phyloP scores from a whole-genome alignment of 2,888 invertebrate species.

The Morinoia aosen region DNA sequence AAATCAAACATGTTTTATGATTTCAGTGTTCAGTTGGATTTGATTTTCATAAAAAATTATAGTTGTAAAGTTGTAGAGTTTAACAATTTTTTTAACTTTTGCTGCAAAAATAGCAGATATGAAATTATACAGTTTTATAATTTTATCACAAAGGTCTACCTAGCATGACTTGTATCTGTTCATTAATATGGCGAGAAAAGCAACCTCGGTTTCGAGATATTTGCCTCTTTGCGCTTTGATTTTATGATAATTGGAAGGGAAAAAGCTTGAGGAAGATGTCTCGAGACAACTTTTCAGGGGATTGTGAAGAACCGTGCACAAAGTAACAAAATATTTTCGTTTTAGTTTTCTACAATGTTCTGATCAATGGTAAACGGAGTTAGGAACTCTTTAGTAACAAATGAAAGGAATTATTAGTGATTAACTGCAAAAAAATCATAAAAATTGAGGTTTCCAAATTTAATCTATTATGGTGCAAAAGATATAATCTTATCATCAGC shows the following conservation, averaged over 20 bases:
- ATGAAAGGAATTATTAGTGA: neutral
- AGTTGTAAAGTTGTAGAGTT: too few relatives aligned
- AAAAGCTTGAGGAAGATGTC: neutral
- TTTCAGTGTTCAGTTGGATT: too few relatives aligned
- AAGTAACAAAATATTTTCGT: neutral
- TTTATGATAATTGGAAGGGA: neutral
- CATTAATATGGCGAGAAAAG: neutral
- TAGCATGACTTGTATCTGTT: neutral
- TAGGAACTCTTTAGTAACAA: neutral
- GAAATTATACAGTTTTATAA: too few relatives aligned
- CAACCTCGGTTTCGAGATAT: neutral
- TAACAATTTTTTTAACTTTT: too few relatives aligned
- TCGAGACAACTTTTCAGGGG: neutral
- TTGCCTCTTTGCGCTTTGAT: neutral
- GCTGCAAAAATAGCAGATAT: too few relatives aligned
- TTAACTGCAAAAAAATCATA: neutral
- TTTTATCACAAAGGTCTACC: neutral
- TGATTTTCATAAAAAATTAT: too few relatives aligned
- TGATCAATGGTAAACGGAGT: neutral
- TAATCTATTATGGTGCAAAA: neutral
- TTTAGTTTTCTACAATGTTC: too few relatives aligned
- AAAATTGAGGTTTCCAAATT: neutral
- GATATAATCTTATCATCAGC: neutral
- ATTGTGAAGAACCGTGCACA: neutral
- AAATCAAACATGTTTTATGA: too few relatives aligned